A percentile compares a stretch with the other conserved stretches of the same genome.
phyloP scores from a whole-genome alignment of 1,140 invertebrate species.

The Sweltsa coloradensis region DNA sequence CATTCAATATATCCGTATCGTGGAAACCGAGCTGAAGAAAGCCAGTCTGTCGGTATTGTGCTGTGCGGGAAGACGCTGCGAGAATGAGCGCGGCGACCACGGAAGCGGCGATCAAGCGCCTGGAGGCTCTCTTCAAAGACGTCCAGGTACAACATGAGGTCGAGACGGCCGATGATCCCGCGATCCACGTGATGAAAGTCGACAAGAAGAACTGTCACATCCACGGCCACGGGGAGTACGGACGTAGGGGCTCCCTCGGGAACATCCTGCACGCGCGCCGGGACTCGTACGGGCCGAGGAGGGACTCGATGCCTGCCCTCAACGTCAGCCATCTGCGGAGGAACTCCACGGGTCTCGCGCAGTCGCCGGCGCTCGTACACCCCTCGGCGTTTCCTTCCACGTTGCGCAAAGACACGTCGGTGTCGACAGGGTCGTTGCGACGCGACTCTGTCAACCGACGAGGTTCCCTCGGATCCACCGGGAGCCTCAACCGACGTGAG shows the following conservation, averaged over 20 bases:
- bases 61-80: slow-evolving; percentile 5
- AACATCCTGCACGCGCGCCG: no score
- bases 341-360: slow-evolving; percentile 40
- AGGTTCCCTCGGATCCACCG: neutral
- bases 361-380: slow-evolving; percentile 44
- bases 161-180: slow-evolving; percentile 20
- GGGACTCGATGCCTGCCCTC: slow-evolving; percentile 32
- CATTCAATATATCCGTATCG: no score
- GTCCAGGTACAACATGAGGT: slow-evolving; percentile 45
- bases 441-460: neutral
- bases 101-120: slow-evolving; percentile 47
- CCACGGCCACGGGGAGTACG: slow-evolving; percentile 43
- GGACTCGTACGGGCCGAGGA: slow-evolving; percentile 25
- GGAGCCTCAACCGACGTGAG: neutral
- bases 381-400: slow-evolving; percentile 53
- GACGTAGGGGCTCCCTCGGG: slow-evolving; percentile 41
- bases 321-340: slow-evolving; percentile 31
- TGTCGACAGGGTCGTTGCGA: neutral
- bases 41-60: slow-evolving; percentile 2
- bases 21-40: no score
- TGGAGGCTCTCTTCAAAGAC: slow-evolving; percentile 56
- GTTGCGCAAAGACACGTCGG: slow-evolving; percentile 22
- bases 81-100: slow-evolving; percentile 32
- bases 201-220: slow-evolving; percentile 46
- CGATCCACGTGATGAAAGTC: slow-evolving; percentile 35